phyloP scores from a whole-genome alignment of 2,113 vertebrate genomes.

The Salvator merianae region DNA sequence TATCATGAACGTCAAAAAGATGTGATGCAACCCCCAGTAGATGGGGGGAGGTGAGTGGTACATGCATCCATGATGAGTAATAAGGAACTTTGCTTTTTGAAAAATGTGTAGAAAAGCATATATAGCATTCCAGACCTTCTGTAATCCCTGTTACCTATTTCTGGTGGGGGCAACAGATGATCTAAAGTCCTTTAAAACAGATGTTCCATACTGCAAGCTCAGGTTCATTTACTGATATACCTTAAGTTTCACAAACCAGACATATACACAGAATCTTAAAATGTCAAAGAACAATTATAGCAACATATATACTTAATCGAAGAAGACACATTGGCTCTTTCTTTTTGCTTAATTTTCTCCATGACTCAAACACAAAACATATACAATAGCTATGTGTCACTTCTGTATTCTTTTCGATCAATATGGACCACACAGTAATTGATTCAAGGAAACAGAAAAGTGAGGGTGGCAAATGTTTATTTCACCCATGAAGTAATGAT shows the following conservation, averaged over 20 bases:
- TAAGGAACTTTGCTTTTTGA: background rate
- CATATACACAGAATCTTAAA: background rate
- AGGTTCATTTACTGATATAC: background rate
- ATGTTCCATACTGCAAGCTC: background rate
- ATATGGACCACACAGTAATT: background rate
- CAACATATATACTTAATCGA: background rate
- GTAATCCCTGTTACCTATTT: background rate
- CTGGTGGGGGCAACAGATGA: background rate
- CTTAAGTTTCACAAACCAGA: background rate
- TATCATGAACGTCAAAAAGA: background rate
- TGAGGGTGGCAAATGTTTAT: background rate
- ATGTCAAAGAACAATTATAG: background rate
- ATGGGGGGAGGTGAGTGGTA: background rate
- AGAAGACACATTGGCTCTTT: background rate
- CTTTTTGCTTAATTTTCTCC: background rate
- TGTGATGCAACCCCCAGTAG: background rate
- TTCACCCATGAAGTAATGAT: background rate
- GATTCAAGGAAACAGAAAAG: background rate
- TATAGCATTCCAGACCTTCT: no score
- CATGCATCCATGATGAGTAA: no score
- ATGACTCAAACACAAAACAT: background rate
- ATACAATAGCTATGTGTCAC: background rate
- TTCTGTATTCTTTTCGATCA: background rate
- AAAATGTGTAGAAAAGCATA: background rate
- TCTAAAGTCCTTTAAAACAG: background rate